Base-by-base conservation (phyloP, 2,797 vertebrate species). In the Coreius guichenoti region DNA sequence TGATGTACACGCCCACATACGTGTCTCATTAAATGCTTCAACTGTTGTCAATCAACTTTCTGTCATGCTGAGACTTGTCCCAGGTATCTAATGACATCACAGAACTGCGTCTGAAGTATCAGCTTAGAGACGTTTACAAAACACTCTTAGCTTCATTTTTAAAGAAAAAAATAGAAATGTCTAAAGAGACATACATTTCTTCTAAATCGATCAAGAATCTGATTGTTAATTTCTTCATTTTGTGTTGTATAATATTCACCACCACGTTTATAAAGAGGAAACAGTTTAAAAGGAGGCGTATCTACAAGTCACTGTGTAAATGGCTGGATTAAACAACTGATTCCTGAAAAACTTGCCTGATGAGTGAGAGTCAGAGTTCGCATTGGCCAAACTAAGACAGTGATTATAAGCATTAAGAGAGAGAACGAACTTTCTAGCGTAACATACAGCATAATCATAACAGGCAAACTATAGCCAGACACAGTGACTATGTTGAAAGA, bases 401-500 rank as follows among this genome's bases (percentile, higher is more conserved):
- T 43, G 17, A 87, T 89, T 74, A 75, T 17, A 43, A 68, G 77
- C 31, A 65, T 39, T 54, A 68, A n/a, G n/a, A 23, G 58, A 67
- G 26, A 54, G 69, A 67, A 75, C 47, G 1, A 74, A 80, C 36
- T 29, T 63, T 70, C 45, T 12, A 73, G 39, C 65, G 36, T 45
- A 45, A 80, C 63, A 12, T 19, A 69, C 26, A 31, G 49, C 33
- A 74, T 80, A 75, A 84, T 80, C 74, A 81, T 67, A 80, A 31
- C 76, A 83, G 65, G 21, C 51, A 83, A 51, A 77, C 61, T 19
- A 43, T 56, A 21, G 54, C 8, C 68, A n/a, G 68, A 81, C 72
- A 81, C 33, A 13, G 31, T 88, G 90, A 89, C 86, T 63, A 86
- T 76, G 88, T 86, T 84, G 84, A 87, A 81, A 88, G 87, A 81